These are phyloP conservation scores for Phalanger gymnotis DNA, from an alignment of 2,797 vertebrate species.

Conservation along the genomic window DNA sequence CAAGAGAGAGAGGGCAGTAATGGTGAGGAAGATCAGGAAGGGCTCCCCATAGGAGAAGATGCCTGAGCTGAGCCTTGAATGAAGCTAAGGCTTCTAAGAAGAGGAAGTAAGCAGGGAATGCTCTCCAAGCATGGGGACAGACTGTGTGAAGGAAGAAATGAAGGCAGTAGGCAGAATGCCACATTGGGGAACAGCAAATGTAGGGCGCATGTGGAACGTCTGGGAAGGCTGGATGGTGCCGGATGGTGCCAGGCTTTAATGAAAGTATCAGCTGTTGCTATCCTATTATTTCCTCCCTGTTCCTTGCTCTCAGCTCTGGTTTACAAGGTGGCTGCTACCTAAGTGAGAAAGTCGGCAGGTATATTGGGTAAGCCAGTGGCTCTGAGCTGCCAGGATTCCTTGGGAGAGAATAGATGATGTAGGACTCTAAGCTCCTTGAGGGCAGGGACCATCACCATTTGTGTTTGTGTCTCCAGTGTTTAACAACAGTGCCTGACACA, in stretches of 20 bases:
- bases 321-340: neutral
- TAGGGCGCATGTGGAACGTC: neutral
- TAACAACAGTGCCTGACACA: neutral
- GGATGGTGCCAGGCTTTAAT: neutral
- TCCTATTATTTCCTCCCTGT: neutral
- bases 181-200: neutral
- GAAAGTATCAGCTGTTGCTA: neutral
- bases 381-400: neutral
- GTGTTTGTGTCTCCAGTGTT: no score
- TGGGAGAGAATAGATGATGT: neutral
- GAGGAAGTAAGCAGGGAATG: neutral
- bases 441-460: neutral
- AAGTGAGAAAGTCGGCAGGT: neutral
- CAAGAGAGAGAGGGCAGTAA: neutral
- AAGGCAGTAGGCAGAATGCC: neutral
- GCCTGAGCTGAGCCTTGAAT: neutral
- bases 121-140: neutral
- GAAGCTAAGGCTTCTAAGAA: neutral
- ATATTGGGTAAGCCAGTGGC: neutral
- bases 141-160: neutral
- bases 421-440: neutral
- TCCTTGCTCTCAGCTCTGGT: neutral
- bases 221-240: neutral
- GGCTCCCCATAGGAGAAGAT: neutral
- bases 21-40: neutral